These are phyloP conservation scores for Entomobrya proxima DNA, from an alignment of 2,888 invertebrate genomes.

Conservation along the genomic window DNA sequence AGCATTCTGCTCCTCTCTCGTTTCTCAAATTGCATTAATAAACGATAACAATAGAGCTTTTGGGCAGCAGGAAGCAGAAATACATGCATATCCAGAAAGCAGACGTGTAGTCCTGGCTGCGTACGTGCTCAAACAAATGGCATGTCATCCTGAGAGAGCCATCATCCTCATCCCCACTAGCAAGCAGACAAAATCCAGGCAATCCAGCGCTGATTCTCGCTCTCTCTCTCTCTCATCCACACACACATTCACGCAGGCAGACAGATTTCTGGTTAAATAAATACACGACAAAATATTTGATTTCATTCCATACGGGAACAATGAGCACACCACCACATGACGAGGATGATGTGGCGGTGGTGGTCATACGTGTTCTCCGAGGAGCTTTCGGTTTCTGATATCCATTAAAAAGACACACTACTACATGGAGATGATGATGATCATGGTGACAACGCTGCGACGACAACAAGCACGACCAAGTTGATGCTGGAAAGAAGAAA, in stretches of 20 bases:
- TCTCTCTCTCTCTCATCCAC: background rate
- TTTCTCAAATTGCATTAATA: conserved; percentile 53
- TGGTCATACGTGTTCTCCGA: background rate
- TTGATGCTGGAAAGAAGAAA: background rate
- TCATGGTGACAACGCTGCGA: too few relatives aligned
- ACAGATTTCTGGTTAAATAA: background rate
- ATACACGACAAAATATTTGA: conserved; percentile 5
- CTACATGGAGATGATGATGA: background rate
- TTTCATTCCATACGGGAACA: conserved; percentile 26
- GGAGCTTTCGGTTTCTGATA: too few relatives aligned
- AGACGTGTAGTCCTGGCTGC: background rate
- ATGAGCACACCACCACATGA: background rate
- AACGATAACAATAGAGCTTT: background rate
- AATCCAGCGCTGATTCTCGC: background rate
- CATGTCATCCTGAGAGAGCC: conserved; percentile 5
- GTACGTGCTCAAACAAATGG: conserved; percentile 24
- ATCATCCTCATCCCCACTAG: background rate
- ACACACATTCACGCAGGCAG: too few relatives aligned
- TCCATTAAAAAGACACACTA: too few relatives aligned
- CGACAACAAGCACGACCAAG: background rate
- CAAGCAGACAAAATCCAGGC: too few relatives aligned
- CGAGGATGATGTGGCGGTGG: background rate
- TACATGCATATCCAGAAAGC: background rate
- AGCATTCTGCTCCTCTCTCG: too few relatives aligned
- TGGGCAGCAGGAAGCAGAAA: background rate